Conservation (phyloP, 1,140 invertebrate species). For the Nasonia giraulti region DNA sequence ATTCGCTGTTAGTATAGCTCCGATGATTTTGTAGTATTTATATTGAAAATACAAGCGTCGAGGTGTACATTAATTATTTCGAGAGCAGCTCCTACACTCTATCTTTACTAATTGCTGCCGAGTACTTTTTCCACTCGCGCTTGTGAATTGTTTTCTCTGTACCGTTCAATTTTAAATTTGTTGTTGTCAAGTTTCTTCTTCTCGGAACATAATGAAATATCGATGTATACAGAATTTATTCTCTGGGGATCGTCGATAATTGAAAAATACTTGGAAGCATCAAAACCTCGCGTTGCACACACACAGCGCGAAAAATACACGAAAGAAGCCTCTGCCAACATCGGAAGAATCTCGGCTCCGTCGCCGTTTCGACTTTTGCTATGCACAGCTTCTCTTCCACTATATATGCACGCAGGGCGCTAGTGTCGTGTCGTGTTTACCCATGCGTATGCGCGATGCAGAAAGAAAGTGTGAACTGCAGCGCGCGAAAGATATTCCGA, state of each 20-base stretch:
- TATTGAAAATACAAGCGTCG: not conserved
- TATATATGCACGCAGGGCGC: not conserved
- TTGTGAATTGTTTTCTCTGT: too few species aligned
- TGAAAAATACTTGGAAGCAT: too few species aligned
- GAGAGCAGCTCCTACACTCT: not conserved
- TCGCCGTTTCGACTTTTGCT: not conserved
- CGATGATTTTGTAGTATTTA: not conserved
- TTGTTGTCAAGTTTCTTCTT: too few species aligned
- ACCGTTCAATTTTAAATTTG: too few species aligned
- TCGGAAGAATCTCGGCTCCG: too few species aligned
- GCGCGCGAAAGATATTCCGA: conserved; percentile 26
- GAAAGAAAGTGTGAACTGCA: conserved; percentile 15
- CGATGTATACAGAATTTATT: too few species aligned
- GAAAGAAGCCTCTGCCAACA: too few species aligned
- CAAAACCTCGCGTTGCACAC: not conserved
- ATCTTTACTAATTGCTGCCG: not conserved
- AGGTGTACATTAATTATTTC: not conserved
- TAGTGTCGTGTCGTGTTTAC: conserved; percentile 17
- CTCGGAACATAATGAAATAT: too few species aligned
- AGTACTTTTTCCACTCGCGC: too few species aligned
- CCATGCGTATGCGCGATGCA: not conserved
- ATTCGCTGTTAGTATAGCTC: not conserved
- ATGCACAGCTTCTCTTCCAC: not conserved
- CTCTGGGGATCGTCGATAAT: too few species aligned
- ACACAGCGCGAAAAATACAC: too few species aligned